Evolutionary conservation across 1,140 invertebrate species (phyloP).

Genomic region (Pararge aegeria): DNA sequence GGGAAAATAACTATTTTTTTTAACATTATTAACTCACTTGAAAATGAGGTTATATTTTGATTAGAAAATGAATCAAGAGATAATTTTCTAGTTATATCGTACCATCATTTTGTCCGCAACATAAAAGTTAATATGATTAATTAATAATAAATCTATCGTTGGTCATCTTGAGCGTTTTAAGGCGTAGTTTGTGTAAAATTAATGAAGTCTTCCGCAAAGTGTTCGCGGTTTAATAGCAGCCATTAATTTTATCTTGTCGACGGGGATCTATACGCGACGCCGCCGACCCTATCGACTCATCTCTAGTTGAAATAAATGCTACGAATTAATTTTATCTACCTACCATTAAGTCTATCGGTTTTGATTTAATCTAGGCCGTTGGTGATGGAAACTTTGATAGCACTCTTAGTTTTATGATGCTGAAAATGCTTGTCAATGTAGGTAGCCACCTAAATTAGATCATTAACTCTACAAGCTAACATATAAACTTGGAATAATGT

Average conservation of each 20-base stretch:
- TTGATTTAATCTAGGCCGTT: background rate
- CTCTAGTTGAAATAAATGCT: constrained; percentile 45
- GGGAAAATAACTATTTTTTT: too few relatives aligned
- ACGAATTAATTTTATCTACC: constrained; percentile 36
- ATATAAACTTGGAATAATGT: too few relatives aligned
- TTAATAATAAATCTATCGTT: constrained; percentile 48
- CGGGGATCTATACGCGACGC: constrained; percentile 43
- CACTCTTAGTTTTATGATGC: too few relatives aligned
- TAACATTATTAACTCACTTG: too few relatives aligned
- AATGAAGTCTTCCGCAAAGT: constrained; percentile 72
- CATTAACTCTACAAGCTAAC: too few relatives aligned
- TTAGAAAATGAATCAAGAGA: too few relatives aligned
- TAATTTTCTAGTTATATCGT: too few relatives aligned
- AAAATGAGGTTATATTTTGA: too few relatives aligned
- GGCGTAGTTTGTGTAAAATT: constrained; percentile 66
- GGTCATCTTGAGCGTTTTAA: constrained; percentile 52
- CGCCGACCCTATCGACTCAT: constrained; percentile 31
- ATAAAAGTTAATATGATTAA: constrained; percentile 12
- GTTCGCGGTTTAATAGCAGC: constrained; percentile 70
- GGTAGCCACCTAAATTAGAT: too few relatives aligned
- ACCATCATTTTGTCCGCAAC: constrained; percentile 2
- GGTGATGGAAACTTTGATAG: background rate
- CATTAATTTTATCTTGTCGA: constrained; percentile 76
- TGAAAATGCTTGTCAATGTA: too few relatives aligned
- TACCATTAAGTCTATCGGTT: constrained; percentile 11